Conservation (phyloP, 2,888 invertebrate species). For the Heterodera filipjevi region DNA sequence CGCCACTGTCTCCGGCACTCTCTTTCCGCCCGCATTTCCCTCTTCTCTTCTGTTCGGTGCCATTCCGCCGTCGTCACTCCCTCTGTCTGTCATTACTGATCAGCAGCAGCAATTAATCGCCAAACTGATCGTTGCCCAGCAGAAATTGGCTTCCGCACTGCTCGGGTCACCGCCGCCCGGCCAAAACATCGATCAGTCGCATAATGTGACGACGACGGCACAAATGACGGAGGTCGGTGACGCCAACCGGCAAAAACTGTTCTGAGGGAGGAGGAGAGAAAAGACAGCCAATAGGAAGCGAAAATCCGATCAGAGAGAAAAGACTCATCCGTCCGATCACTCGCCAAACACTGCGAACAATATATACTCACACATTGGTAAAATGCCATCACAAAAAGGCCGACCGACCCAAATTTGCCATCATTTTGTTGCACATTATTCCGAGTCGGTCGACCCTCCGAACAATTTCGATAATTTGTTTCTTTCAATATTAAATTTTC, state of each 20-base stretch:
- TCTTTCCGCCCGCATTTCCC: conserved; percentile 3
- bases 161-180: background rate
- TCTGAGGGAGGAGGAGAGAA: background rate
- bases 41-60: background rate
- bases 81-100: background rate
- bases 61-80: background rate
- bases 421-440: too few species aligned
- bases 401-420: too few species aligned
- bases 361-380: too few species aligned
- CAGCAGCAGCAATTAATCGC: conserved; percentile 26
- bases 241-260: background rate
- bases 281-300: background rate
- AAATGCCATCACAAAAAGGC: too few species aligned
- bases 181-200: background rate
- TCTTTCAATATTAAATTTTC: too few species aligned
- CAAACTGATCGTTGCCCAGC: conserved; percentile 22
- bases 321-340: background rate
- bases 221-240: background rate
- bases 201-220: background rate
- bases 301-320: background rate
- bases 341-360: too few species aligned
- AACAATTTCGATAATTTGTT: too few species aligned
- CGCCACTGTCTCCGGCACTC: background rate
- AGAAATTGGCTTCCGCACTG: conserved; percentile 23
- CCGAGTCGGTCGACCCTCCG: too few species aligned